These are phyloP conservation scores for Dryocosmus kuriphilus DNA, from an alignment of 2,888 invertebrate genomes.

Conservation along the genomic window DNA sequence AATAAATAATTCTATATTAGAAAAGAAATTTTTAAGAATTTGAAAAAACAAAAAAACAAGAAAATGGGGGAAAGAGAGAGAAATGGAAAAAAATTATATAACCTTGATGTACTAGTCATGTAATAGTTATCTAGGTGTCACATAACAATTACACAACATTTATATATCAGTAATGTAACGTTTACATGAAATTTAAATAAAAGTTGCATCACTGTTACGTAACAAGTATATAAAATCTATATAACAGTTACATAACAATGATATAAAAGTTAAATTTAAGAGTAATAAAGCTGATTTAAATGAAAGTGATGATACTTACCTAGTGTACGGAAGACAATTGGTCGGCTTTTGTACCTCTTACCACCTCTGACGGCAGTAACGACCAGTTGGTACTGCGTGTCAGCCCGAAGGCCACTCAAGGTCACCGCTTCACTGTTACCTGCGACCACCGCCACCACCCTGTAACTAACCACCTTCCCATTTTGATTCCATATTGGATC, in stretches of 20 bases:
- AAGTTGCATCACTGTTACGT: too few species aligned
- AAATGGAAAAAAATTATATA: too few species aligned
- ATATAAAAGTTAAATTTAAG: background rate
- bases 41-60: too few species aligned
- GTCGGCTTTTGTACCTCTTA: constrained; percentile 90
- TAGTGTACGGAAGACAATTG: constrained; percentile 93
- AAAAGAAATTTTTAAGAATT: too few species aligned
- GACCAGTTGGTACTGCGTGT: constrained; percentile 92
- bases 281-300: background rate
- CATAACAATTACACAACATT: too few species aligned
- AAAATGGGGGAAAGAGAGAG: too few species aligned
- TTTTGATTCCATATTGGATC: constrained; percentile 67
- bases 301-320: constrained; percentile 79
- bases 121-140: too few species aligned
- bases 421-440: constrained; percentile 93
- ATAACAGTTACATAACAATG: background rate
- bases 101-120: too few species aligned
- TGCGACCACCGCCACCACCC: constrained; percentile 94
- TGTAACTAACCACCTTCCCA: constrained; percentile 87
- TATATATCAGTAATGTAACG: too few species aligned
- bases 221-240: background rate
- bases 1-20: too few species aligned
- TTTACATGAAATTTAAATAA: too few species aligned
- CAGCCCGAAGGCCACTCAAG: constrained; percentile 88
- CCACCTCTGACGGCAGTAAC: constrained; percentile 92